Evolutionary conservation across 2,113 vertebrate genomes (phyloP).

Genomic region (Tautogolabrus adspersus): DNA sequence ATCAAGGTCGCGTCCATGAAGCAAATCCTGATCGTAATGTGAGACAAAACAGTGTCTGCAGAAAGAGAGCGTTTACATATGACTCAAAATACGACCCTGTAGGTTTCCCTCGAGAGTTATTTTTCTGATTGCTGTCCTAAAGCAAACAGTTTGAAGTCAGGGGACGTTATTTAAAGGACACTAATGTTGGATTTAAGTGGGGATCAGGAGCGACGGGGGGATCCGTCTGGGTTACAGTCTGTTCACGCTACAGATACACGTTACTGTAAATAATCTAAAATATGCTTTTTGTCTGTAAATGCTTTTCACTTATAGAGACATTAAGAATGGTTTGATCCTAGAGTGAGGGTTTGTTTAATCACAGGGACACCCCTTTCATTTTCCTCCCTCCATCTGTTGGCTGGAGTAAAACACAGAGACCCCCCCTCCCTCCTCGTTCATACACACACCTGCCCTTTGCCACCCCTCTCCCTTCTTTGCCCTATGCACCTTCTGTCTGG

Average conservation of each 20-base stretch:
- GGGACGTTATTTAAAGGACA: too few species aligned
- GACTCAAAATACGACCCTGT: too few species aligned
- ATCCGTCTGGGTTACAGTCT: constrained; percentile 3
- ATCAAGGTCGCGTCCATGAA: neutral
- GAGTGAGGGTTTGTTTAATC: constrained; percentile 29
- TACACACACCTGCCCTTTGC: constrained; percentile 50
- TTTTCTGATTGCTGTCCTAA: too few species aligned
- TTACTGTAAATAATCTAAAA: constrained; percentile 29
- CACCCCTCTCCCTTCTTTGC: constrained; percentile 28
- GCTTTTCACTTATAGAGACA: neutral
- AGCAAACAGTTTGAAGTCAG: too few species aligned
- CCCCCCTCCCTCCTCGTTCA: neutral
- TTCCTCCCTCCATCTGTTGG: constrained; percentile 54
- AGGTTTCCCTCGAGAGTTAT: too few species aligned
- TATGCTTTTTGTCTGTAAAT: neutral
- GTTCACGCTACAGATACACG: neutral
- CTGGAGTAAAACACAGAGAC: constrained; percentile 1
- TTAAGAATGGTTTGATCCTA: constrained; percentile 17
- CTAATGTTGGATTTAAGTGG: too few species aligned
- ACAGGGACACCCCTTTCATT: constrained; percentile 22
- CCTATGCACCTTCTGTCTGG: constrained; percentile 37
- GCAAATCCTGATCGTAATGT: too few species aligned
- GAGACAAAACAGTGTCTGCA: too few species aligned
- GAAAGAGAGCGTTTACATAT: too few species aligned
- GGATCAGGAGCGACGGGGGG: too few species aligned